Base-by-base conservation (phyloP, 2,797 vertebrate species). In the Apogon hyalosoma region DNA sequence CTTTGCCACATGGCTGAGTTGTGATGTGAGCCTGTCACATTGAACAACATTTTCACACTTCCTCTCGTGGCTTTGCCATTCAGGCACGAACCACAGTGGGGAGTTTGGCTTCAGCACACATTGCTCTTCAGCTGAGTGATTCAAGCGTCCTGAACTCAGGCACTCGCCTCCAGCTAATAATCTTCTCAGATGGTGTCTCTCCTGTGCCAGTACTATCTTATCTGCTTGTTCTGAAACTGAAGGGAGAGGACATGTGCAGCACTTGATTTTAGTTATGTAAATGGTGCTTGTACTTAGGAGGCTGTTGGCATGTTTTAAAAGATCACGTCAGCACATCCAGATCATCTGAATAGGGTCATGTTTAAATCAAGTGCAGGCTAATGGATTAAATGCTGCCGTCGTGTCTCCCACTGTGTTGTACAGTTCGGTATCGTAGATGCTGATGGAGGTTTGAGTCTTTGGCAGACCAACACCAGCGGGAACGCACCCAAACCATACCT, bases 351-450 rank as follows among this genome's bases (percentile, higher is more conserved):
- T 52, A 45, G 19, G 61, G 11, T 9, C 2, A 36, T 19, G 18
- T 18, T 28, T 69, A 3, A 28, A 28, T 28, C 24, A 2, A 28
- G 24, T 28, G 24, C 19, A 21, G 19, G 19, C 2, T 21, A 21
- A 21, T 36, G 9, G 33, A 9, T 8, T 10, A 53, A 36, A 36
- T 36, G 33, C 33, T 36, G 33, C 7, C 9, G 1, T 36, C 10
- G 9, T 36, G 9, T 36, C 1, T 36, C 33, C 33, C 33, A 36
- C 33, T 58, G 1, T 58, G n/a, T 82, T 76, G 58, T 73, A 45
- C 75, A 99, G 97, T 99, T 99, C 80, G 98, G 98, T 77, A 95
- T 99, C 61, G 95, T 97, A 67, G 98, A 99, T 88, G 96, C 96
- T 62, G 98, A 99, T 75, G 98, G 98, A 80, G 95, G 93, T 77